phyloP scores from a whole-genome alignment of 2,113 vertebrate species.

The Physeter macrocephalus region DNA sequence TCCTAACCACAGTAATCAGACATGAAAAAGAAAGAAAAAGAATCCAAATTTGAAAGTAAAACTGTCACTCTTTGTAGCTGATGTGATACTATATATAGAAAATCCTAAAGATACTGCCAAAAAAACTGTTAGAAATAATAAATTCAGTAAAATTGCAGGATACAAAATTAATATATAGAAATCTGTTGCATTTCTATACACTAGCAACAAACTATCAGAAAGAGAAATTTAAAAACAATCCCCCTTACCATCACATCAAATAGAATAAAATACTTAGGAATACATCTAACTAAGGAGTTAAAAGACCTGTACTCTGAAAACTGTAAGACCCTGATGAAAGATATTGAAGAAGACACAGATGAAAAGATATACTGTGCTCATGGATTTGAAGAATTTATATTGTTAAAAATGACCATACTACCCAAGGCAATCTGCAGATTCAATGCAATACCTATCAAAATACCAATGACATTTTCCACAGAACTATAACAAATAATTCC shows the following conservation, averaged over 20 bases:
- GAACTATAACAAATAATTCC: background rate
- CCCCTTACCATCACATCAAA: background rate
- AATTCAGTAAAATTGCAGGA: background rate
- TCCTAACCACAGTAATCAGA: too few species aligned
- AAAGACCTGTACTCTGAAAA: background rate
- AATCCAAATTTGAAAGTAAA: too few species aligned
- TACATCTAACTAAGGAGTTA: background rate
- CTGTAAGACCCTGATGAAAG: background rate
- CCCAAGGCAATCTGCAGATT: background rate
- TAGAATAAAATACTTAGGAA: background rate
- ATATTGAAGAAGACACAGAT: background rate
- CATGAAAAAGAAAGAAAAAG: too few species aligned
- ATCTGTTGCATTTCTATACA: background rate
- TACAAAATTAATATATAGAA: background rate
- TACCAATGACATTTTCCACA: background rate
- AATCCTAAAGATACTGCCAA: too few species aligned
- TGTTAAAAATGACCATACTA: background rate
- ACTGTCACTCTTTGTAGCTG: too few species aligned
- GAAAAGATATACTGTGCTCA: background rate
- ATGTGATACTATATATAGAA: too few species aligned
- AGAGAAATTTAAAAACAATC: background rate
- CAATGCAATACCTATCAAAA: background rate
- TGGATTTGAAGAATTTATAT: background rate
- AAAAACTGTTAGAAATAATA: too few species aligned
- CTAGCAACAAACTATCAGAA: background rate